Base-by-base conservation (phyloP, 1,140 invertebrate genomes). In the Dendrolimus kikuchii region DNA sequence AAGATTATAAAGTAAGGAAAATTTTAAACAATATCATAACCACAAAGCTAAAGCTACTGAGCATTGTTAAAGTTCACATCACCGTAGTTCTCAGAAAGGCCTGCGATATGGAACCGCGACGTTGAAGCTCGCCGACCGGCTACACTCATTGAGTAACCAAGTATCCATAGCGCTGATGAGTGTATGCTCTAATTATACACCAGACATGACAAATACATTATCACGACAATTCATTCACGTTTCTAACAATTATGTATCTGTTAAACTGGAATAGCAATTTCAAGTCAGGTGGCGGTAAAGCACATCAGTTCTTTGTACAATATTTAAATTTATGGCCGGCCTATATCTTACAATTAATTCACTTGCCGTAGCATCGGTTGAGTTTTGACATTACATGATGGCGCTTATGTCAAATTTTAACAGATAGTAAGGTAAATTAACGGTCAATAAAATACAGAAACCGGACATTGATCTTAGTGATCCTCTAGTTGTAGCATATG, bases 161-260 rank as follows among this genome's bases (percentile, higher is more conserved):
- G 23, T 23, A 23, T 23, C 23, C 23, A 23, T 59, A 62, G n/a
- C 23, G 46, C 43, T 49, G 55, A 66, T 66, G 60, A 61, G 59
- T 64, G 55, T 53, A 40, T 52, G 46, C 10, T 53, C 63, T 65
- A 71, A 57, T 65, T 45, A 49, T 59, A 58, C 39, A 53, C 47
- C 46, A 59, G 57, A 60, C 55, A 45, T 66, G 61, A 67, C 61
- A 64, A 70, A 60, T 57, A 55, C 58, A 55, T 61, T 59, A 60
- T 58, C 54, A 45, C 47, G 40, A 40, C 46, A 40, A 63, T 66
- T 66, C 58, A 66, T 60, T 59, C 60, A 57, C 55, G 49, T 46
- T 56, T 55, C 38, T 23, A 23, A 23, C 23, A 23, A 23, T 23
- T 23, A 23, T 2, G 1, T 23, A 23, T 23, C 1, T 23, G 23